Base-by-base conservation (phyloP, 2,797 vertebrate species). In the Podarcis siculus region DNA sequence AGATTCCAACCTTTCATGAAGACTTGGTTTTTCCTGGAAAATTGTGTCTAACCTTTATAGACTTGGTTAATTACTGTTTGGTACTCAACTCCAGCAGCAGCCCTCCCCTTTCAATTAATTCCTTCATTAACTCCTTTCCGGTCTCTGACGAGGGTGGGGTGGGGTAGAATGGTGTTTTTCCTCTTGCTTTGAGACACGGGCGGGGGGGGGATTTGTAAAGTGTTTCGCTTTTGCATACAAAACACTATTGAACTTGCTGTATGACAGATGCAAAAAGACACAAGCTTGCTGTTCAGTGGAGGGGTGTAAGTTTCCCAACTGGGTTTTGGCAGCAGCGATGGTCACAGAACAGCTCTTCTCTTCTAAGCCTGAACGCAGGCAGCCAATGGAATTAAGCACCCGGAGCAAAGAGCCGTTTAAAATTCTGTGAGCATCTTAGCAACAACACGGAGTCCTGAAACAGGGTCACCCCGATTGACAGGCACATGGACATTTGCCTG, bases 71-170 rank as follows among this genome's bases (percentile, higher is more conserved):
- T 49, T 85, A 39, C 42, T 83, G 37, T 71, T 90, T 17, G 75
- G 45, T 72, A 64, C 32, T 88, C 25, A 2, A 32, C 35, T 76
- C 0, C 84, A 4, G 55, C n/a, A 80, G 32, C 32, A 12, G 23
- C 27, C 61, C 67, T 77, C 45, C 30, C 15, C 35, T 17, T 87
- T 75, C 61, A 73, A 82, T 91, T 83, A 87, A 58, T 80, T 76
- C 49, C 77, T 86, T 91, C 82, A 83, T 91, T 86, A 92, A 72
- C 58, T 79, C 1, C 35, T 89, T 83, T 87, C 79, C 25, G 9
- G 21, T 77, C 78, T 79, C 64, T 6, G n/a, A 42, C 10, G 3
- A 19, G 45, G 13, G 67, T 27, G 67, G 30, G 35, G 32, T 23
- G 72, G 76, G 58, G 55, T 67, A 21, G 64, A 25, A 85, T 76